A percentile compares a stretch with the other conserved stretches of the same genome.
These are phyloP conservation scores for Phalera bucephala DNA, from an alignment of 2,888 invertebrate genomes.

Conservation along the genomic window DNA sequence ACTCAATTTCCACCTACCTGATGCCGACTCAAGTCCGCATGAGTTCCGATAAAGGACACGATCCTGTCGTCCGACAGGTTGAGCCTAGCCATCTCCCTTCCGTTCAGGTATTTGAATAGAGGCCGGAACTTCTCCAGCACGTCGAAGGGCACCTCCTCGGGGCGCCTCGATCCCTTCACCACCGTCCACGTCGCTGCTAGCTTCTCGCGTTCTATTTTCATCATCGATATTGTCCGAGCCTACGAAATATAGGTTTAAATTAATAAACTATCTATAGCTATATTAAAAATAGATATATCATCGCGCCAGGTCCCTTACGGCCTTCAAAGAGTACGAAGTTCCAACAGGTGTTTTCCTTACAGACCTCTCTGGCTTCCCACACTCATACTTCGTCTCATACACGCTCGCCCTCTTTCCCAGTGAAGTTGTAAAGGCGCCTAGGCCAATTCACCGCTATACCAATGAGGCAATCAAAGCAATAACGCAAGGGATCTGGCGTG, in stretches of 20 bases:
- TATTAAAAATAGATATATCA: too few relatives aligned
- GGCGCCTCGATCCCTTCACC: constrained; percentile 39
- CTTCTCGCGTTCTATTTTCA: constrained; percentile 65
- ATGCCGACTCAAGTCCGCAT: constrained; percentile 62
- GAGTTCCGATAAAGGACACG: constrained; percentile 64
- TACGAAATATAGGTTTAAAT: constrained; percentile 19
- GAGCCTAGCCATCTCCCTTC: constrained; percentile 62
- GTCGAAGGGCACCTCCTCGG: constrained; percentile 37
- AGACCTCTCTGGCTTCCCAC: too few relatives aligned
- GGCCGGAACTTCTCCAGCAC: constrained; percentile 62
- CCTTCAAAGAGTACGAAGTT: too few relatives aligned
- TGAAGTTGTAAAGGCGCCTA: too few relatives aligned
- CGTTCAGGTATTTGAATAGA: constrained; percentile 65
- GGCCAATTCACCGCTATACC: too few relatives aligned
- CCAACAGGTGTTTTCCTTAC: too few relatives aligned
- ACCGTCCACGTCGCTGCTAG: constrained; percentile 59
- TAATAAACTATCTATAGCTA: not conserved
- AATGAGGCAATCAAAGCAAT: too few relatives aligned
- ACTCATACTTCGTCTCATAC: too few relatives aligned
- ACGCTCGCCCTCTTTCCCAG: too few relatives aligned
- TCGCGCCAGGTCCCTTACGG: too few relatives aligned
- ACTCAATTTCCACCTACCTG: constrained; percentile 51
- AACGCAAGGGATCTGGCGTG: too few relatives aligned
- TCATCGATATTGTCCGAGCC: constrained; percentile 72
- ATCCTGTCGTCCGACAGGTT: constrained; percentile 59